These are phyloP conservation scores for Schizaphis graminum DNA, from an alignment of 2,888 invertebrate genomes.

Conservation along the genomic window DNA sequence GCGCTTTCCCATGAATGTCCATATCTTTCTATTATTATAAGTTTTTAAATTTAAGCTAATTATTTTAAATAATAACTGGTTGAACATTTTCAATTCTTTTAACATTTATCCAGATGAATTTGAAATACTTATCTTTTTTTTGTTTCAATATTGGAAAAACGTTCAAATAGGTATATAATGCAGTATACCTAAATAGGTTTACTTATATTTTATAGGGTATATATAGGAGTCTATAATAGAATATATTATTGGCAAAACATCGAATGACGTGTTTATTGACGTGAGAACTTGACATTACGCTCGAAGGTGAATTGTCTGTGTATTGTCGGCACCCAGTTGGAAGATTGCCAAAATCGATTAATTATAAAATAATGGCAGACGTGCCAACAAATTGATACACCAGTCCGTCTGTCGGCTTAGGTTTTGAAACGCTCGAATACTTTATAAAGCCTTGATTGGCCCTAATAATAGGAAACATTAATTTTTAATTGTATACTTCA, in stretches of 20 bases:
- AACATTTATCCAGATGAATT: no score
- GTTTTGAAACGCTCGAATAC: slow-evolving; percentile 36
- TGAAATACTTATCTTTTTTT: not conserved
- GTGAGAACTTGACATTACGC: slow-evolving; percentile 54
- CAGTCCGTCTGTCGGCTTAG: not conserved
- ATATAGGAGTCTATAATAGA: not conserved
- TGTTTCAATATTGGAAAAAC: not conserved
- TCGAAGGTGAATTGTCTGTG: slow-evolving; percentile 44
- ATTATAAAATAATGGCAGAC: slow-evolving; percentile 43
- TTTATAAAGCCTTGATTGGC: slow-evolving; percentile 39
- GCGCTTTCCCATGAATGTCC: not conserved
- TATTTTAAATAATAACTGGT: not conserved
- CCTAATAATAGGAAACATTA: slow-evolving; percentile 37
- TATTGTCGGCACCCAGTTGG: slow-evolving; percentile 41
- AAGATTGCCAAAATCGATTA: slow-evolving; percentile 61
- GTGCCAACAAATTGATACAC: slow-evolving; percentile 61
- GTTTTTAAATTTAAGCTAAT: not conserved
- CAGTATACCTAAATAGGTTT: not conserved
- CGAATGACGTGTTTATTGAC: slow-evolving; percentile 47
- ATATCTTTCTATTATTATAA: not conserved
- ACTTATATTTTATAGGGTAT: not conserved
- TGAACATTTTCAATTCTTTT: not conserved
- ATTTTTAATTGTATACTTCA: not conserved
- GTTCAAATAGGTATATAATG: not conserved
- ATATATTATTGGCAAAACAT: slow-evolving; percentile 36